phyloP scores from a whole-genome alignment of 64 coral and sea anemone species.

The Cladopsammia gracilis region DNA sequence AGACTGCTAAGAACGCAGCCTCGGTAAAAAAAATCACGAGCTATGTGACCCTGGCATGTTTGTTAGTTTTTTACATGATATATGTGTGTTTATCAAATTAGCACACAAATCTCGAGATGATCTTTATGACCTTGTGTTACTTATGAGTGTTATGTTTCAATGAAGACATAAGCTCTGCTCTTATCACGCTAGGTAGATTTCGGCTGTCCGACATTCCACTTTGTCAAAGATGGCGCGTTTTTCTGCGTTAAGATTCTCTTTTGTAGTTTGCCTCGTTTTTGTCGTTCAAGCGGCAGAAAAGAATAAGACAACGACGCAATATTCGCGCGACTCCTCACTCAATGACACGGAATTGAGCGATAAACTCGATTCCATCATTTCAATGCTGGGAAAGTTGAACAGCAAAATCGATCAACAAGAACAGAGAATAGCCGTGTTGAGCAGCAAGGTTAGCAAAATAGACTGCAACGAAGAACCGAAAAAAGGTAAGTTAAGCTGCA shows the following conservation, averaged over 20 bases:
- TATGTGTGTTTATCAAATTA: too few relatives aligned
- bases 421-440: neutral
- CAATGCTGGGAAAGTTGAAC: constrained; percentile 8
- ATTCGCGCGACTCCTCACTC: neutral
- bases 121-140: too few relatives aligned
- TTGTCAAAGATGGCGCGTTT: neutral
- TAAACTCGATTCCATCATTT: constrained; percentile 7
- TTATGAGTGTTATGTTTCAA: too few relatives aligned
- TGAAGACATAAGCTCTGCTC: too few relatives aligned
- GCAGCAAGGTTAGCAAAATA: neutral
- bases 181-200: too few relatives aligned
- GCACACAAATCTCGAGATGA: too few relatives aligned
- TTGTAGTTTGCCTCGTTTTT: neutral
- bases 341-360: neutral
- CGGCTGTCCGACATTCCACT: too few relatives aligned
- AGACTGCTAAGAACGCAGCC: too few relatives aligned
- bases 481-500: neutral
- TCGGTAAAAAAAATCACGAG: too few relatives aligned
- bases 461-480: neutral
- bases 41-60: too few relatives aligned
- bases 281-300: neutral
- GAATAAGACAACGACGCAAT: neutral
- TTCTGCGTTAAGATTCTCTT: neutral
- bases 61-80: too few relatives aligned
- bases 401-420: constrained; percentile 2